Evolutionary conservation across 2,113 vertebrate species (phyloP).

Genomic region (Myotis brandtii): DNA sequence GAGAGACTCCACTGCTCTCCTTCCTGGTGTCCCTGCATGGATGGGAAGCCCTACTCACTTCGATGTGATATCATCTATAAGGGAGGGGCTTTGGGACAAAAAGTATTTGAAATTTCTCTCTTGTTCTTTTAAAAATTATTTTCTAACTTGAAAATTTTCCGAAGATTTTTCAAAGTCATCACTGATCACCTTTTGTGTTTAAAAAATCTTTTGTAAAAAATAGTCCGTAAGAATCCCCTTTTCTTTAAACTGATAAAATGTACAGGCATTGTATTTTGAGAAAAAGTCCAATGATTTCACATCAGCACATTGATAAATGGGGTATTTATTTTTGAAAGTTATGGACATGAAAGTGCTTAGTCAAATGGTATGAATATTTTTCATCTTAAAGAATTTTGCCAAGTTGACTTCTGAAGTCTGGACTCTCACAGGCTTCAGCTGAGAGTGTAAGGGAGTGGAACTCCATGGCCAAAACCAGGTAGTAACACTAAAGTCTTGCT

Average conservation of each 20-base stretch:
- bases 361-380: not conserved
- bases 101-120: not conserved
- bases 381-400: not conserved
- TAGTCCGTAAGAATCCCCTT: not conserved
- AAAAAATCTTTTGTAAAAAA: not conserved
- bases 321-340: not conserved
- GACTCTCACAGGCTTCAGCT: not conserved
- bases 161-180: not conserved
- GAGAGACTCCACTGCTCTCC: fast-evolving
- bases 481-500: not conserved
- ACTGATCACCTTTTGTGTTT: not conserved
- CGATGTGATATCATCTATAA: not conserved
- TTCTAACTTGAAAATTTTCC: not conserved
- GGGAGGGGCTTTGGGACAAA: not conserved
- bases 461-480: not conserved
- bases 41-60: not conserved
- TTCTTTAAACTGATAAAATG: not conserved
- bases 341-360: not conserved
- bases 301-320: not conserved
- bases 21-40: not conserved
- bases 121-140: not conserved
- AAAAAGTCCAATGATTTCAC: not conserved
- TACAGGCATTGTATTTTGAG: not conserved
- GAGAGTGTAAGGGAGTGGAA: not conserved
- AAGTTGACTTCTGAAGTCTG: not conserved